Evolutionary conservation across 2,888 invertebrate genomes (phyloP), one percentile per base, ranked within the genome.

Genomic region (Drosophila histrio): DNA sequence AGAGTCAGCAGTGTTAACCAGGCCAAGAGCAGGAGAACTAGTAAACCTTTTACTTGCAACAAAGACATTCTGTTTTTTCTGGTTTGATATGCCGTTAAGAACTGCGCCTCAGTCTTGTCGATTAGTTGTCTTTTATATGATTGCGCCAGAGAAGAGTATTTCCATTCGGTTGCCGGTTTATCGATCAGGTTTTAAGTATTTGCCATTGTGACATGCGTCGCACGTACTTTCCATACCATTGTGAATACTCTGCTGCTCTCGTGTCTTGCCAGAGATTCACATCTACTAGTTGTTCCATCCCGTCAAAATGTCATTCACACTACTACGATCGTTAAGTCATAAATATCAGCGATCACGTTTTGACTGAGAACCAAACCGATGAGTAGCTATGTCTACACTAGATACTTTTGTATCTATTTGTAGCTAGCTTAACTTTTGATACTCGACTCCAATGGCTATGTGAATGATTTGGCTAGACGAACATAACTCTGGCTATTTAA

Each of bases 121-220:
- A 9, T 3, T 39, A 34, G 57, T 46, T 58, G 69, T 58, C 66
- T 80, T 79, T 86, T 82, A 82, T 82, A 80, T 52, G 66, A 52
- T 58, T 54, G 19, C 43, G 56, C 34, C 26, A 66, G 34, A 43
- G 56, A 36, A 69, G 43, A 53, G 65, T 56, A 67, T 73, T 62
- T 39, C 17, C 64, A 47, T 60, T 72, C 67, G 63, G 44, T 30
- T 60, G 72, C 9, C 43, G 39, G 57, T 56, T 76, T 77, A 82
- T 79, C 66, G 72, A 72, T 77, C 86, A 82, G 79, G 83, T 85
- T 81, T 79, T n/a, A n/a, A n/a, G n/a, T n/a, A n/a, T 9, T 78
- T 46, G 28, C 24, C 32, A 39, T 13, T 44, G 38, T 36, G 54
- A 30, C 72, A 74, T 81, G 68, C 79, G 46, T 46, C 61, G 74